Percentiles rank a stretch among this genome's conserved stretches.
These are phyloP conservation scores for Mimachlamys varia DNA, from an alignment of 2,888 invertebrate genomes.

Conservation along the genomic window DNA sequence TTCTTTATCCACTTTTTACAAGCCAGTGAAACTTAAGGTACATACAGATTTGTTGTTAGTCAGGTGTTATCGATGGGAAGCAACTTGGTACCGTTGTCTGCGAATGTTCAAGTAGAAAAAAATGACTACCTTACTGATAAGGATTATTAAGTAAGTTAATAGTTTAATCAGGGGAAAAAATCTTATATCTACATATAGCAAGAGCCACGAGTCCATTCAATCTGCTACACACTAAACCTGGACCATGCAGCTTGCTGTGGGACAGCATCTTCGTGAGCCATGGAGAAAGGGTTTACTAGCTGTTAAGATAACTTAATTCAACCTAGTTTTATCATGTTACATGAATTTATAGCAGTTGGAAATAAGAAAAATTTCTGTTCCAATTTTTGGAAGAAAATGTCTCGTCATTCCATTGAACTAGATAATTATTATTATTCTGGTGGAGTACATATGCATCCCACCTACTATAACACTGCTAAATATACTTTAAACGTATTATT, in stretches of 20 bases:
- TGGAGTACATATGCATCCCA: too few relatives aligned
- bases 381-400: too few relatives aligned
- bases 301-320: background rate
- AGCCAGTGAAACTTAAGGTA: background rate
- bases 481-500: too few relatives aligned
- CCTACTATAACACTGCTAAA: too few relatives aligned
- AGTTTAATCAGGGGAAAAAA: slow-evolving; percentile 9
- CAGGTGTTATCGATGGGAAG: background rate
- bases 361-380: too few relatives aligned
- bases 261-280: background rate
- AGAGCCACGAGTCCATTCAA: background rate
- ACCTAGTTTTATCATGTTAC: background rate
- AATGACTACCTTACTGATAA: background rate
- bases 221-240: background rate
- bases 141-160: slow-evolving; percentile 5
- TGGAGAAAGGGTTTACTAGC: background rate
- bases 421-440: too few relatives aligned
- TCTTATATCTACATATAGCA: background rate
- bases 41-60: background rate
- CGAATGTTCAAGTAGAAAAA: background rate
- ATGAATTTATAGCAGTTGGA: too few relatives aligned
- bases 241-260: background rate
- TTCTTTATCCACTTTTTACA: background rate
- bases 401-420: too few relatives aligned
- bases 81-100: background rate